Evolutionary conservation across 2,888 invertebrate genomes (phyloP).

Genomic region (Polyploca ridens): DNA sequence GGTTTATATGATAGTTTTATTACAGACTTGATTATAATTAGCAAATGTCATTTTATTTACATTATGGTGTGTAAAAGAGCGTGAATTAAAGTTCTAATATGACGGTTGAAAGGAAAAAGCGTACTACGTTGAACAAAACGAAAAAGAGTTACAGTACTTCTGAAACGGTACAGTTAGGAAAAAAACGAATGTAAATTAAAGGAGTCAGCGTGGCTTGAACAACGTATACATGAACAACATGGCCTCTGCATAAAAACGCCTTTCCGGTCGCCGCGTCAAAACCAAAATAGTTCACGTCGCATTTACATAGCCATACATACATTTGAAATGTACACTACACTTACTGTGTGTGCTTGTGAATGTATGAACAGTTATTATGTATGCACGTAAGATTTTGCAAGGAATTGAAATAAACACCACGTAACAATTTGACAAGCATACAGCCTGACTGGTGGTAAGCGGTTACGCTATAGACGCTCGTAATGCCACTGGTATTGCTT

Average conservation of each 20-base stretch:
- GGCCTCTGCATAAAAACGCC: constrained; percentile 24
- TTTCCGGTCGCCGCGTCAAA: constrained; percentile 32
- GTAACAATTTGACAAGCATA: too few relatives aligned
- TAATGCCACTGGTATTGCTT: too few relatives aligned
- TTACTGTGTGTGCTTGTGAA: not conserved
- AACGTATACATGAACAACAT: constrained; percentile 23
- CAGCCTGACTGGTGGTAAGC: too few relatives aligned
- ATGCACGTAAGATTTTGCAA: too few relatives aligned
- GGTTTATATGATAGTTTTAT: not conserved
- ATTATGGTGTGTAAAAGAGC: too few relatives aligned
- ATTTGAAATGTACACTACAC: constrained; percentile 3
- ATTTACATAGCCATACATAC: constrained; percentile 15
- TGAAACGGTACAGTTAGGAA: constrained; percentile 23
- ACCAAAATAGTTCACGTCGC: constrained; percentile 25
- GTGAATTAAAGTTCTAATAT: too few relatives aligned
- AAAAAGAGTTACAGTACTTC: constrained; percentile 18
- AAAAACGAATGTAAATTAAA: constrained; percentile 30
- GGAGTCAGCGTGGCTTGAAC: constrained; percentile 30
- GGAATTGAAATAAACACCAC: too few relatives aligned
- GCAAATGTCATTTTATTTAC: too few relatives aligned
- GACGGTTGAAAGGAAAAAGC: not conserved
- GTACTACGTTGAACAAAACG: not conserved
- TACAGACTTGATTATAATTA: too few relatives aligned
- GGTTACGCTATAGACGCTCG: too few relatives aligned
- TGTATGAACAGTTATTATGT: too few relatives aligned